Conservation (phyloP, 2,113 vertebrate genomes). For the Saguinus midas region DNA sequence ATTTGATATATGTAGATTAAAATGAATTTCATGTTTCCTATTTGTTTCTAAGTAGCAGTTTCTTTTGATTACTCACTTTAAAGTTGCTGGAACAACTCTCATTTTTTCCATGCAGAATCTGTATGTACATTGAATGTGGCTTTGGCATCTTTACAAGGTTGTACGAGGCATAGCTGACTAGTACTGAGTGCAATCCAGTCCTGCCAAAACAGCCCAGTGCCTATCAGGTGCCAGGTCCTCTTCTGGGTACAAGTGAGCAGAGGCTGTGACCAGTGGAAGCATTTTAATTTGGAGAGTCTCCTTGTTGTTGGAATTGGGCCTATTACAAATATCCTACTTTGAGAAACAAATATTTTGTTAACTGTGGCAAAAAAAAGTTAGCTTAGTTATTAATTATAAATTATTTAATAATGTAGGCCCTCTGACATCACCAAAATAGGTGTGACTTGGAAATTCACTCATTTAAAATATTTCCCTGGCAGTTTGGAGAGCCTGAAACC, state of each 20-base stretch:
- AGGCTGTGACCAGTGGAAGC: neutral
- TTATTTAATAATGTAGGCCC: neutral
- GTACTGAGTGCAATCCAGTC: neutral
- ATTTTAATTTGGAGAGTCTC: neutral
- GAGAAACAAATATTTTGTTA: neutral
- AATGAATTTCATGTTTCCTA: conserved; percentile 72
- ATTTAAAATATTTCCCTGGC: conserved; percentile 7
- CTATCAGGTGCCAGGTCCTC: neutral
- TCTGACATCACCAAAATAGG: neutral
- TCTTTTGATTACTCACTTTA: conserved; percentile 76
- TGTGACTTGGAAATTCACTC: neutral
- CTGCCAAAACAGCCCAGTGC: neutral
- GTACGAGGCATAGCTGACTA: neutral
- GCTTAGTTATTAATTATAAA: conserved; percentile 42
- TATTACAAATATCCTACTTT: neutral
- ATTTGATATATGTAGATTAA: conserved; percentile 79
- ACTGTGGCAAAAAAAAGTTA: neutral
- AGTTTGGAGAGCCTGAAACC: conserved; percentile 41
- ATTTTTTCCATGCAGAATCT: conserved; percentile 76
- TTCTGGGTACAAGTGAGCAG: neutral
- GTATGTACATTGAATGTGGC: conserved; percentile 58
- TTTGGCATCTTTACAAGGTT: neutral
- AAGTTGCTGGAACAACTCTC: conserved; percentile 81
- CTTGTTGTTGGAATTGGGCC: neutral
- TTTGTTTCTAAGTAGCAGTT: conserved; percentile 79